Base-by-base conservation (phyloP, 1,140 invertebrate species). In the Belonocnema kinseyi region DNA sequence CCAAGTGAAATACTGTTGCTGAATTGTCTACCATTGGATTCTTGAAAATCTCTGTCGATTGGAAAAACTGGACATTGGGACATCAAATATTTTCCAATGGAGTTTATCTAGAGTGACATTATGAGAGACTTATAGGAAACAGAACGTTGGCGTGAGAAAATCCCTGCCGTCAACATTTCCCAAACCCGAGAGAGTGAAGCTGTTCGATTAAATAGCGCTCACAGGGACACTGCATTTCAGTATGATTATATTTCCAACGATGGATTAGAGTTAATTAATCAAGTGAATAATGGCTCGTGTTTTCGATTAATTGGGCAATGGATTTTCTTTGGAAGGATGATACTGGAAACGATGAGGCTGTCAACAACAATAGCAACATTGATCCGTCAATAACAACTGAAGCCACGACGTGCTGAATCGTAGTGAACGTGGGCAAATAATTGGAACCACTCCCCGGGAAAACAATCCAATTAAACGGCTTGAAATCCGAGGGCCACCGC, bases 381-480 rank as follows among this genome's bases (percentile, higher is more conserved):
- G 26, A 26, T 40, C 40, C 33, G 40, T 16, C 58, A 56, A 56
- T 56, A 56, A 17, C 54, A 12, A 56, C 16, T 56, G 17, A 56
- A 21, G 54, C 54, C 17, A 77, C 72, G 54, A 51, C 19, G 50
- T 50, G 52, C 74, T 71, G 11, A 56, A 75, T 75, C 19, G 76
- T 19, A 66, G 75, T 51, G 76, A 73, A 70, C 51, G 77, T 46
- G 21, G 50, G 50, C 75, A 77, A 66, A 79, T 80, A 80, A 82
- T 79, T 80, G 80, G 71, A 71, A 54, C 40, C 74, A 53, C 75
- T 78, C 70, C 72, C 54, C 66, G 33, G 50, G 76, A 66, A 66
- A 79, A 77, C 73, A 76, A 74, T 79, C 75, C 70, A 76, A 83
- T 78, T 77, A 46, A 81, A 74, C 73, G 46, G 71, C 46, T 73